Conservation (phyloP, 2,113 vertebrate species). For the Lepus americanus region DNA sequence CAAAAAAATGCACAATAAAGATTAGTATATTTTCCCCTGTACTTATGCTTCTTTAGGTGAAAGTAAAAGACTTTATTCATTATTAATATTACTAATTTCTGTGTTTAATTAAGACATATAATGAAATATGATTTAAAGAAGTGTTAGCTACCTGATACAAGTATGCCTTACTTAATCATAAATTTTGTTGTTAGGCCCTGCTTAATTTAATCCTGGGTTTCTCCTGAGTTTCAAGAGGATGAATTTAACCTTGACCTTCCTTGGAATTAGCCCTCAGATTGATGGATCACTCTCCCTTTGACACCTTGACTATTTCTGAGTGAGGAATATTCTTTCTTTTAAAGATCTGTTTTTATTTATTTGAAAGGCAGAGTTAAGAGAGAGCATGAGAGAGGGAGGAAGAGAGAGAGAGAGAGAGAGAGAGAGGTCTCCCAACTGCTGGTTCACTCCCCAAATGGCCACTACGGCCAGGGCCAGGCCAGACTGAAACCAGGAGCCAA, state of each 20-base stretch:
- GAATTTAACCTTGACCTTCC: slow-evolving; percentile 27
- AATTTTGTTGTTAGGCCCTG: slow-evolving; percentile 2
- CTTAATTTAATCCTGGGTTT: slow-evolving; percentile 38
- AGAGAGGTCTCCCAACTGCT: too few relatives aligned
- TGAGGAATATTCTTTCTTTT: background rate
- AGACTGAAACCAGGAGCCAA: too few relatives aligned
- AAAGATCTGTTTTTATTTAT: too few relatives aligned
- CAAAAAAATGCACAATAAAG: slow-evolving; percentile 36
- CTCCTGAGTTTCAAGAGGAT: slow-evolving; percentile 9
- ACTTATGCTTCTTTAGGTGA: slow-evolving; percentile 35
- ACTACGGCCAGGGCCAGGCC: too few relatives aligned
- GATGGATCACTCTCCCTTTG: background rate
- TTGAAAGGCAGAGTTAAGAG: too few relatives aligned
- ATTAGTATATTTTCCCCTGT: slow-evolving; percentile 5
- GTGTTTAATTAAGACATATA: slow-evolving; percentile 40
- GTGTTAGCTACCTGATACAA: background rate
- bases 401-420: too few relatives aligned
- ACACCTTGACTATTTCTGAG: slow-evolving; percentile 46
- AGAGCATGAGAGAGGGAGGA: too few relatives aligned
- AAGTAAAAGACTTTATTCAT: slow-evolving; percentile 64
- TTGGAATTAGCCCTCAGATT: slow-evolving; percentile 42
- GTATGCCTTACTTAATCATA: slow-evolving; percentile 26
- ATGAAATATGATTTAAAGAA: slow-evolving; percentile 47
- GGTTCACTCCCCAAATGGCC: too few relatives aligned
- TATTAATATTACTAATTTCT: slow-evolving; percentile 48